These are phyloP conservation scores for Coracopsis vasa DNA, from an alignment of 2,113 vertebrate species.

Conservation along the genomic window DNA sequence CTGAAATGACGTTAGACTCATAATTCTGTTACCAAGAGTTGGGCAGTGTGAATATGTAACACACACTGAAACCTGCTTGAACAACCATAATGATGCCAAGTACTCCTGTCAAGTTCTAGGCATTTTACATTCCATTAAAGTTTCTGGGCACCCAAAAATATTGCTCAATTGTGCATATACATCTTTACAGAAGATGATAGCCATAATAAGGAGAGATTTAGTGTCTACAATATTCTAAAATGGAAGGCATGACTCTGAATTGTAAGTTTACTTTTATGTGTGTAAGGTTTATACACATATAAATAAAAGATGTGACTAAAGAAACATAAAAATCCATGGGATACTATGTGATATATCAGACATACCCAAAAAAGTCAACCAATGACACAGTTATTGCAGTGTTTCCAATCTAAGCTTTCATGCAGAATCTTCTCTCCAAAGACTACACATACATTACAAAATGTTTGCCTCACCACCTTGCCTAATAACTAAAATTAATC, in stretches of 20 bases:
- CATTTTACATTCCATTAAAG: background rate
- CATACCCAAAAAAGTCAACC: background rate
- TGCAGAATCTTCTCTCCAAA: background rate
- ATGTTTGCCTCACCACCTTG: background rate
- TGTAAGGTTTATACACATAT: background rate
- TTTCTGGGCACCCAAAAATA: background rate
- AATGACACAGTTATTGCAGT: background rate
- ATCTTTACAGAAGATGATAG: background rate
- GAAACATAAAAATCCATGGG: background rate
- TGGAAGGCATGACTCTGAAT: background rate
- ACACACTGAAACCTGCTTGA: background rate
- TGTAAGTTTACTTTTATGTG: background rate
- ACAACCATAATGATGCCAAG: background rate
- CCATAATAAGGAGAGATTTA: background rate
- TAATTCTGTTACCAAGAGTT: background rate
- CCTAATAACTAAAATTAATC: slow-evolving; percentile 41
- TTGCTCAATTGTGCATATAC: background rate
- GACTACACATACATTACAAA: background rate
- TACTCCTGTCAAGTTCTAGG: background rate
- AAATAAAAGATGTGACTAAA: background rate
- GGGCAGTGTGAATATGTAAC: background rate
- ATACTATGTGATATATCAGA: background rate
- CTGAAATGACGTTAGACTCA: background rate
- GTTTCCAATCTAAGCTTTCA: background rate
- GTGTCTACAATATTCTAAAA: background rate